Base-by-base conservation (phyloP, 2,113 vertebrate genomes). In the Phrynosoma platyrhinos region DNA sequence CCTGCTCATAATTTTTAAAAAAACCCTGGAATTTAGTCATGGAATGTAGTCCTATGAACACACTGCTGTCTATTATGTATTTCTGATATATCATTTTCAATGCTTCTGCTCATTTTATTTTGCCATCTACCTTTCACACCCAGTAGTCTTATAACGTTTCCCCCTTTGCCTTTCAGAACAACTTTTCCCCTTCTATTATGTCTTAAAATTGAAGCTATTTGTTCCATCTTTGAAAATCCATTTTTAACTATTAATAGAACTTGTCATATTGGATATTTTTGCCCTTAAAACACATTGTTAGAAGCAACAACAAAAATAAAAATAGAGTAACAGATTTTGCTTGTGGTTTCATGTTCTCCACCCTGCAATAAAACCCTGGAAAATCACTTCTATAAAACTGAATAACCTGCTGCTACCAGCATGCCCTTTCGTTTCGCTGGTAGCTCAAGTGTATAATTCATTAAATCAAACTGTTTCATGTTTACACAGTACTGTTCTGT, bases 361-460 rank as follows among this genome's bases (percentile, higher is more conserved):
- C 85, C 89, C 75, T 88, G 88, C 82, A 95, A 90, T 86, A 89
- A 94, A 94, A 94, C 85, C 55, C 90, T 91, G 87, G 82, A 90
- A 85, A 92, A 93, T 89, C 74, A 91, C 74, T 93, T 91, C 53
- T 91, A 64, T 91, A 87, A 95, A 92, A 90, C 74, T 47, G 89
- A 84, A 93, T 42, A 90, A 78, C 84, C 83, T 88, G 81, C 86
- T 79, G 85, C 83, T 69, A 76, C 71, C 74, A 91, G 79, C 74
- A 88, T 79, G 89, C 25, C 84, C 86, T 86, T 77, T 86, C 64
- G 64, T 83, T 88, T 83, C 81, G 74, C 62, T 88, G 89, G 32
- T 93, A 92, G 93, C 82, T 87, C 90, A 92, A 53, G 84, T 30
- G 0, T 89, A 83, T 92, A 87, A 93, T 27, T 55, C 83, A 90